These are phyloP conservation scores for Tinea pellionella DNA, from an alignment of 2,888 invertebrate genomes.

Conservation along the genomic window DNA sequence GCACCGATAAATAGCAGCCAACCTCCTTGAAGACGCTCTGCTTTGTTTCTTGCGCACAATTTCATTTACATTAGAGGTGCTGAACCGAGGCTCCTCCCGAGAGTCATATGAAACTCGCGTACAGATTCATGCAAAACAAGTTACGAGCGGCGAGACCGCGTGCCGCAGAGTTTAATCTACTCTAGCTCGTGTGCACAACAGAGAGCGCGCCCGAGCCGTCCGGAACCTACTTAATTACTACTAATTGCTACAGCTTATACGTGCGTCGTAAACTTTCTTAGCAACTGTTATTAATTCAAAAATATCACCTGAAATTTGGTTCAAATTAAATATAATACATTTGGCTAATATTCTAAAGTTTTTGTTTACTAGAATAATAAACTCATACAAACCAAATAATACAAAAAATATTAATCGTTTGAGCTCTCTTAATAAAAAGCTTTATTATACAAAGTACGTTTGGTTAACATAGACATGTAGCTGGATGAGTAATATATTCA, in stretches of 20 bases:
- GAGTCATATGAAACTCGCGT: conserved; percentile 57
- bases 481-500: conserved; percentile 15
- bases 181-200: conserved; percentile 28
- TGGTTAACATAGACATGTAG: conserved; percentile 31
- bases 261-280: conserved; percentile 52
- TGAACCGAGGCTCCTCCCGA: conserved; percentile 50
- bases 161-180: conserved; percentile 55
- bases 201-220: conserved; percentile 30
- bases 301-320: conserved; percentile 36
- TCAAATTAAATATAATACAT: conserved; percentile 17
- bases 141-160: conserved; percentile 52
- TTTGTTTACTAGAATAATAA: no score
- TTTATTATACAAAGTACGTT: conserved; percentile 48
- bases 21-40: conserved; percentile 36
- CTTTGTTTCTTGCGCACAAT: conserved; percentile 66
- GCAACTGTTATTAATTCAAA: conserved; percentile 40
- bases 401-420: no score
- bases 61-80: conserved; percentile 66
- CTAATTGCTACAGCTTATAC: conserved; percentile 60
- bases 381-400: no score
- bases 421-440: not conserved
- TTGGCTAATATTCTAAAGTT: conserved; percentile 2
- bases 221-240: conserved; percentile 59
- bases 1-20: conserved; percentile 60
- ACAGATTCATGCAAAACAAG: conserved; percentile 63